Conservation (phyloP, 1,140 invertebrate genomes). For the Papilio polyxenes region DNA sequence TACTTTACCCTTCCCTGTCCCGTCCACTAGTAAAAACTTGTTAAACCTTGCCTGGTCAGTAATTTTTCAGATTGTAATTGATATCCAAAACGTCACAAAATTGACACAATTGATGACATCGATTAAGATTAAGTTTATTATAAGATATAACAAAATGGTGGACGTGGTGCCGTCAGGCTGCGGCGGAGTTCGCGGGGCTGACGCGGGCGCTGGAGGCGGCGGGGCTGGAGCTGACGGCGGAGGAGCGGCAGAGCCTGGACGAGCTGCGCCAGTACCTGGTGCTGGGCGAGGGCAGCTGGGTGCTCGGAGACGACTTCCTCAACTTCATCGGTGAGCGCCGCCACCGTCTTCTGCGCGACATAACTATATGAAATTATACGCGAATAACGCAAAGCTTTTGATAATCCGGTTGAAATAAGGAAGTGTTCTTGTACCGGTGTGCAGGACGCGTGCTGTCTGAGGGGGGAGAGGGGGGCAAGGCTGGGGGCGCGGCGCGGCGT, state of each 20-base stretch:
- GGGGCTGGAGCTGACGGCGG: conserved; percentile 75
- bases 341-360: neutral
- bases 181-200: conserved; percentile 66
- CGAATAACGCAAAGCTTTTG: no score
- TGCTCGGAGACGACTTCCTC: conserved; percentile 93
- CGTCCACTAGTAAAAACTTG: no score
- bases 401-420: no score
- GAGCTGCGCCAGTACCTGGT: conserved; percentile 93
- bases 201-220: conserved; percentile 57
- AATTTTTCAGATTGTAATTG: no score
- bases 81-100: no score
- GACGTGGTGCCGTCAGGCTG: conserved; percentile 51
- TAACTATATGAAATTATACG: neutral
- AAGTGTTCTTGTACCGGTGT: conserved; percentile 41
- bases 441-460: conserved; percentile 85
- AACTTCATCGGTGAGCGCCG: conserved; percentile 86
- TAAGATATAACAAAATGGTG: no score
- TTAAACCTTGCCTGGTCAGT: no score
- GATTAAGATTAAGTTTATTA: no score
- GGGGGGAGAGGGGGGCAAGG: conserved; percentile 79
- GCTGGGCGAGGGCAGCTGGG: conserved; percentile 94
- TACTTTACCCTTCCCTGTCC: conserved; percentile 3
- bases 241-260: conserved; percentile 86
- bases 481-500: conserved; percentile 73
- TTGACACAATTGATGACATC: no score